These are phyloP conservation scores for Macrophya annulata DNA, from an alignment of 2,888 invertebrate species.

Conservation along the genomic window DNA sequence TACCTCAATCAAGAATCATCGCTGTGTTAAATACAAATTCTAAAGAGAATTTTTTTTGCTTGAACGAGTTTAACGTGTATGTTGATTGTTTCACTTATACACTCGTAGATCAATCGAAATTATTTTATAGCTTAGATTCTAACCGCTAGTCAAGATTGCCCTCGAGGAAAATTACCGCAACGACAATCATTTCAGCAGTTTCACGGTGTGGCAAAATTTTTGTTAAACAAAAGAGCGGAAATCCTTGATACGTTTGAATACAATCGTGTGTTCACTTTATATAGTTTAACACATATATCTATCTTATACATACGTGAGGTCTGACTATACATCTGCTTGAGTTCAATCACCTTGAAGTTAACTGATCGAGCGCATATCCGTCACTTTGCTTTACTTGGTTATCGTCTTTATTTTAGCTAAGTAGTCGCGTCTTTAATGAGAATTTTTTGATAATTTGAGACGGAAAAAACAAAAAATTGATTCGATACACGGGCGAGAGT, in stretches of 20 bases:
- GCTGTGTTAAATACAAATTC: background rate
- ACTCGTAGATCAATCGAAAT: constrained; percentile 17
- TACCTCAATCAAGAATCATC: background rate
- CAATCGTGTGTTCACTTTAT: background rate
- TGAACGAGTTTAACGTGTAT: background rate
- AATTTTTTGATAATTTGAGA: background rate
- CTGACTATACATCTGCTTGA: background rate
- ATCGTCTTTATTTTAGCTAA: background rate
- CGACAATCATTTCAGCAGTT: constrained; percentile 43
- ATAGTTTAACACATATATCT: background rate
- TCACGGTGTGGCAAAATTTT: constrained; percentile 30
- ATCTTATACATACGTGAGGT: background rate
- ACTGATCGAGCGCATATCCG: constrained; percentile 48
- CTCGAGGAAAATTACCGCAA: constrained; percentile 27
- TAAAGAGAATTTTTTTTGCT: background rate
- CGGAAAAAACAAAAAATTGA: background rate
- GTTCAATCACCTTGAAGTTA: constrained; percentile 19
- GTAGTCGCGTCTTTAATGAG: background rate
- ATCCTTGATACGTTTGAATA: constrained; percentile 23
- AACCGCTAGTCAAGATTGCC: background rate
- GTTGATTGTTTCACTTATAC: background rate
- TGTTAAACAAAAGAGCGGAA: constrained; percentile 37
- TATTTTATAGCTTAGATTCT: background rate
- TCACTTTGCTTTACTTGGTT: constrained; percentile 5
- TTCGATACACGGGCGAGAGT: background rate